These are phyloP conservation scores for Gymnobelideus leadbeateri DNA, from an alignment of 2,113 vertebrate species.

Conservation along the genomic window DNA sequence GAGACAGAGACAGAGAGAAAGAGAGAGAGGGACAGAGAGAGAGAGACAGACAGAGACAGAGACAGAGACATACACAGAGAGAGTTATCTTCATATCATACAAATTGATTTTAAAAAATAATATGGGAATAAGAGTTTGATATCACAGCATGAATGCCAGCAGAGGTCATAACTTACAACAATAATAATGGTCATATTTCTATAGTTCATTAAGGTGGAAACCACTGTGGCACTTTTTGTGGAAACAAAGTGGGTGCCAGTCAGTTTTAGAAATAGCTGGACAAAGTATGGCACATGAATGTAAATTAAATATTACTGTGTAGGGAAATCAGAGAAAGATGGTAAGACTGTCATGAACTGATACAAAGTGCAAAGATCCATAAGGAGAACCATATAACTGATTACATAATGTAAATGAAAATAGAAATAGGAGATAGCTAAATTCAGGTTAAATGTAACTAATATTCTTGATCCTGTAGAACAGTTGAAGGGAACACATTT, in stretches of 20 bases:
- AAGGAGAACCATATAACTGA: not conserved
- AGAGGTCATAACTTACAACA: not conserved
- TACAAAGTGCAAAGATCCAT: not conserved
- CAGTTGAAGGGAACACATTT: not conserved
- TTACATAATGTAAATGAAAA: not conserved
- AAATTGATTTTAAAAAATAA: not conserved
- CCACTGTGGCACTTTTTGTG: not conserved
- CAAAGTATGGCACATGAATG: not conserved
- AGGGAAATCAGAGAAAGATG: not conserved
- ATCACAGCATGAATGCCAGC: not conserved
- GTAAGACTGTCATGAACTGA: not conserved
- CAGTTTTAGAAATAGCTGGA: not conserved
- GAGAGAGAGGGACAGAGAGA: not conserved
- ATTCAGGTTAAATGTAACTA: not conserved
- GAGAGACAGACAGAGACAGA: not conserved
- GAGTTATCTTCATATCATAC: not conserved
- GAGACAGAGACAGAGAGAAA: not conserved
- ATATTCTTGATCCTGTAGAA: not conserved
- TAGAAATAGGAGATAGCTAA: not conserved
- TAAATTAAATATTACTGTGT: not conserved
- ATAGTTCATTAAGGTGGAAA: not conserved
- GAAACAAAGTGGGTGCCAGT: not conserved
- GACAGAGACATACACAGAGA: not conserved
- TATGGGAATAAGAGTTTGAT: not conserved
- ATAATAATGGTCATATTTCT: not conserved